Conservation (phyloP, 2,797 vertebrate genomes). For the Karalla daura region DNA sequence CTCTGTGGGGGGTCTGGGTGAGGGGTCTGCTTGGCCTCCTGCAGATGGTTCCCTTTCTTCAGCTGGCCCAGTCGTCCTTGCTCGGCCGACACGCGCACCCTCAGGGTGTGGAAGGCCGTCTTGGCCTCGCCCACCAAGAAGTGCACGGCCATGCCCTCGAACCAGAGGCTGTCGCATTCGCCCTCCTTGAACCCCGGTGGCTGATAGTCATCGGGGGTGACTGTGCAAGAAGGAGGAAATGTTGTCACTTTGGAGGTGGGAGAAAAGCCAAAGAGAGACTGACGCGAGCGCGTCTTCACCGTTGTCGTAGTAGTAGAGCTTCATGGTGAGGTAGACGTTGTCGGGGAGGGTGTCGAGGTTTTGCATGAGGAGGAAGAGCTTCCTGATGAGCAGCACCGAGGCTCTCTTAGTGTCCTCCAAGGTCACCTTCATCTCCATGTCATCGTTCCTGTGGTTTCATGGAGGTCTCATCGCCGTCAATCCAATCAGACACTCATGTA, state of each 20-base stretch:
- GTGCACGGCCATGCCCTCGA: constrained; percentile 83
- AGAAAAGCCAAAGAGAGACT: too few relatives aligned
- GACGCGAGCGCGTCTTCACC: constrained; percentile 72
- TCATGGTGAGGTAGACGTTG: constrained; percentile 91
- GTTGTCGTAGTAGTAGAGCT: constrained; percentile 93
- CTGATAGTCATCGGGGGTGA: constrained; percentile 84
- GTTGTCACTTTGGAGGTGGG: not conserved
- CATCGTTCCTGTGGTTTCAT: constrained; percentile 70
- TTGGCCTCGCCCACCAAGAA: constrained; percentile 84
- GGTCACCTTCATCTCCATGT: constrained; percentile 69
- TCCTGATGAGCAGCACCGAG: constrained; percentile 88
- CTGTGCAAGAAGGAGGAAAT: constrained; percentile 59
- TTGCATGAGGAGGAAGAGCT: constrained; percentile 93
- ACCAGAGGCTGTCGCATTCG: constrained; percentile 80
- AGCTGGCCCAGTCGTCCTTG: constrained; percentile 74
- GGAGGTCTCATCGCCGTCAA: not conserved
- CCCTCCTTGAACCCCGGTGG: constrained; percentile 87
- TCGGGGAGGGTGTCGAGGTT: constrained; percentile 89
- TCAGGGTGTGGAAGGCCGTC: constrained; percentile 81
- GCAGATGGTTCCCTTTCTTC: constrained; percentile 64
- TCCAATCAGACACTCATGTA: not conserved
- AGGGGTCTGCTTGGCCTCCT: constrained; percentile 35
- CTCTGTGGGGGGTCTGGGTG: not conserved
- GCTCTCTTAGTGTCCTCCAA: constrained; percentile 86
- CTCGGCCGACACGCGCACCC: constrained; percentile 78